These are phyloP conservation scores for Argyrosomus regius DNA, from an alignment of 2,797 vertebrate species.

Conservation along the genomic window DNA sequence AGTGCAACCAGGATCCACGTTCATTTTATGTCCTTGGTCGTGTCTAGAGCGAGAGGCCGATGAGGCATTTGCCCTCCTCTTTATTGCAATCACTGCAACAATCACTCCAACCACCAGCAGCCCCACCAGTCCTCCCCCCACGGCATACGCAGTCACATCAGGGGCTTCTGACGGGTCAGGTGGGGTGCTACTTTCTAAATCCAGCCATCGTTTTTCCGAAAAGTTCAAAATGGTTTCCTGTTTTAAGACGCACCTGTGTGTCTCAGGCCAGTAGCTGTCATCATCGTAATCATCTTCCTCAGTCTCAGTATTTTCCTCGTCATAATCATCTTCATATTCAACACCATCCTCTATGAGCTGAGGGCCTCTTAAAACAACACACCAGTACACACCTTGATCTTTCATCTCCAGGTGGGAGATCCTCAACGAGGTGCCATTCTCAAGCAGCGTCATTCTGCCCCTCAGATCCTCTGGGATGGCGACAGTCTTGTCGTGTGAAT, in stretches of 20 bases:
- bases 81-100: constrained; percentile 28
- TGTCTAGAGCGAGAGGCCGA: background rate
- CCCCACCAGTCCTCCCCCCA: constrained; percentile 41
- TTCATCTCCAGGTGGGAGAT: constrained; percentile 49
- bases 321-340: background rate
- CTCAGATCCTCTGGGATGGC: constrained; percentile 58
- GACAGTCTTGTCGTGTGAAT: constrained; percentile 50
- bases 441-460: constrained; percentile 51
- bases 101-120: constrained; percentile 54
- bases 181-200: background rate
- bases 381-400: constrained; percentile 74
- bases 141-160: background rate
- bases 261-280: background rate
- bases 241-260: constrained; percentile 71
- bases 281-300: background rate
- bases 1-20: constrained; percentile 22
- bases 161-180: fast-evolving
- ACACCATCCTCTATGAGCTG: background rate
- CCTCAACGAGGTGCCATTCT: constrained; percentile 45
- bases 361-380: constrained; percentile 52
- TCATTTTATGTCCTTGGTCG: background rate
- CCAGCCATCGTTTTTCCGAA: fast-evolving
- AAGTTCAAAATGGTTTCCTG: constrained; percentile 46
- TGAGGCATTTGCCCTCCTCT: constrained; percentile 40
- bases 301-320: background rate